These are phyloP conservation scores for Redunca redunca DNA, from an alignment of 2,113 vertebrate species.

Conservation along the genomic window DNA sequence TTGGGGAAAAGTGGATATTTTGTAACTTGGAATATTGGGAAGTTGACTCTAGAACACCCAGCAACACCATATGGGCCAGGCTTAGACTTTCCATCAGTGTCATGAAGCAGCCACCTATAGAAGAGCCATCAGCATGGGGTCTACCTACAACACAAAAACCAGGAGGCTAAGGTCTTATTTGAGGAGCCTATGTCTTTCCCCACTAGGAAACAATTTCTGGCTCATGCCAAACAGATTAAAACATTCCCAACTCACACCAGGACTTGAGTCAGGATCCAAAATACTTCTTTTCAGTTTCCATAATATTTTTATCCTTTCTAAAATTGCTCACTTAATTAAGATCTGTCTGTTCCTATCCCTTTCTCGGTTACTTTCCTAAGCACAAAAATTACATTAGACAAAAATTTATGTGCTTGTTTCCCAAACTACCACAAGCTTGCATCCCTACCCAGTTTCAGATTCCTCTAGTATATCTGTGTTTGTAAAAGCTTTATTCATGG, in stretches of 20 bases:
- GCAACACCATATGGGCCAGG: not conserved
- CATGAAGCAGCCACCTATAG: not conserved
- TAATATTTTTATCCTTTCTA: conserved; percentile 55
- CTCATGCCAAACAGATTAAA: conserved; percentile 18
- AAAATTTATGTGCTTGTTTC: conserved; percentile 12
- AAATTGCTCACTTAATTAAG: conserved; percentile 36
- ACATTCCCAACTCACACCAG: conserved; percentile 38
- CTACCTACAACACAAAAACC: not conserved
- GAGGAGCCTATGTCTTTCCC: not conserved
- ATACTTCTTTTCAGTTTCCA: conserved; percentile 36
- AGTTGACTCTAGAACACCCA: not conserved
- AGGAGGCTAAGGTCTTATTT: not conserved
- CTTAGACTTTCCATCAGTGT: not conserved
- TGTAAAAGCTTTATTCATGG: conserved; percentile 23
- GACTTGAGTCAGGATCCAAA: conserved; percentile 31
- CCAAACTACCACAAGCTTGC: not conserved
- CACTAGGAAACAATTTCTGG: conserved; percentile 31
- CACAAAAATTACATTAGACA: conserved; percentile 37
- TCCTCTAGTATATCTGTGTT: not conserved
- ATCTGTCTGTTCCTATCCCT: not conserved
- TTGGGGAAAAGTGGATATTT: not conserved
- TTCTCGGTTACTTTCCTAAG: conserved; percentile 23
- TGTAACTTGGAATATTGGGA: not conserved
- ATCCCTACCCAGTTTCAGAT: not conserved
- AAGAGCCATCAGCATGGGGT: not conserved